Base-by-base conservation (phyloP, 2,888 invertebrate species). In the Tetanocera ferruginea region DNA sequence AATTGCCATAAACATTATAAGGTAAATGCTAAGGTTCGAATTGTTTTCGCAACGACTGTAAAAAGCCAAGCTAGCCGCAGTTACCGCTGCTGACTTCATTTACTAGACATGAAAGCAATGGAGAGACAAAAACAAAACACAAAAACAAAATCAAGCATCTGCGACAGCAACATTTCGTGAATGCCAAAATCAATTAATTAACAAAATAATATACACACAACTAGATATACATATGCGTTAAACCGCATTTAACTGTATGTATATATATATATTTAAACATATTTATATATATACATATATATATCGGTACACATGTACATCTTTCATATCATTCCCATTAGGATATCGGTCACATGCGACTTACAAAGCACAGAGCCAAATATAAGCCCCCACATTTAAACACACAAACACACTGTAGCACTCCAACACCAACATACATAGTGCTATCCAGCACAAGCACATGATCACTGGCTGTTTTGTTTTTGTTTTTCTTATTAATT, bases 401-500 rank as follows among this genome's bases (percentile, higher is more conserved):
- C n/a, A 49, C 25, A 23, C 51, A 9, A 69, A 3, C 23, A 19
- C 19, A 14, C 23, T 25, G 11, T 9, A 0, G 19, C 25, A 43
- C 43, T 43, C 43, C 43, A 49, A 49, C 9, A 69, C 25, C 19
- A 25, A 49, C 25, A 69, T n/a, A 71, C 31, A 28, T 31, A 37
- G 34, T 17, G 19, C 52, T 31, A 25, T 67, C 31, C 43, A 37
- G 55, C 52, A 75, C 74, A 74, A 37, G 55, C 52, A 75, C 74
- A 74, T 64, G 74, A 66, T 74, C 74, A 51, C 4, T 60, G 51
- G 6, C 14, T 25, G 23, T 57, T 3, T 49, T 73, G n/a, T 74
- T 31, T 19, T 57, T 37, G 31, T 51, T 74, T 11, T 52, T 69
- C 14, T 51, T 28, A 8, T 74, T 66, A 4, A 31, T 51, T 4